A percentile compares a stretch with the other conserved stretches of the same genome.
phyloP scores from a whole-genome alignment of 2,888 invertebrate genomes.

The Volucella zonaria region DNA sequence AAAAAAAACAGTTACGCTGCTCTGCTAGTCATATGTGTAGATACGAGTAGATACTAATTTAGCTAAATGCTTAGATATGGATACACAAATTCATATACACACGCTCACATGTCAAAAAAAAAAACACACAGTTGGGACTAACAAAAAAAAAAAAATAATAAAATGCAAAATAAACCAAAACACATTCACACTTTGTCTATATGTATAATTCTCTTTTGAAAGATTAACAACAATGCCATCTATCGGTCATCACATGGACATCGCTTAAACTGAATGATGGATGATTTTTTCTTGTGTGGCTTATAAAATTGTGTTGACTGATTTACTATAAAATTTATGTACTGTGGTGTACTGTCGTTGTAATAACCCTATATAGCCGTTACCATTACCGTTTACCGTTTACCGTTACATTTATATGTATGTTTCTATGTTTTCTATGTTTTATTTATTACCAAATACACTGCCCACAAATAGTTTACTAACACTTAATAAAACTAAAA shows the following conservation, averaged over 20 bases:
- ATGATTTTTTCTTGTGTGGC: constrained; percentile 71
- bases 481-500: constrained; percentile 37
- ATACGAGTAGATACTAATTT: constrained; percentile 52
- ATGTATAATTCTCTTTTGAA: constrained; percentile 69
- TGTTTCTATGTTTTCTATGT: constrained; percentile 43
- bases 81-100: constrained; percentile 8
- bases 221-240: constrained; percentile 72
- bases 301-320: constrained; percentile 67
- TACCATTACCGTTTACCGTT: neutral
- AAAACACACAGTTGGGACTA: constrained; percentile 23
- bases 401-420: neutral
- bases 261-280: constrained; percentile 72
- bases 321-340: constrained; percentile 43
- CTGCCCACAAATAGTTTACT: constrained; percentile 68
- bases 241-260: constrained; percentile 73
- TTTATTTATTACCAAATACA: constrained; percentile 45
- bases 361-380: constrained; percentile 2
- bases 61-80: constrained; percentile 64
- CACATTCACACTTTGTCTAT: constrained; percentile 59
- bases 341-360: constrained; percentile 16
- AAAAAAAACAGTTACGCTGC: constrained; percentile 41
- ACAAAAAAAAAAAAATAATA: neutral
- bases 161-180: constrained; percentile 22
- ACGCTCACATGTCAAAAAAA: constrained; percentile 1
- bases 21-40: constrained; percentile 46